phyloP scores from a whole-genome alignment of 1,140 invertebrate genomes.

The Pseudomyrmex cubaensis region DNA sequence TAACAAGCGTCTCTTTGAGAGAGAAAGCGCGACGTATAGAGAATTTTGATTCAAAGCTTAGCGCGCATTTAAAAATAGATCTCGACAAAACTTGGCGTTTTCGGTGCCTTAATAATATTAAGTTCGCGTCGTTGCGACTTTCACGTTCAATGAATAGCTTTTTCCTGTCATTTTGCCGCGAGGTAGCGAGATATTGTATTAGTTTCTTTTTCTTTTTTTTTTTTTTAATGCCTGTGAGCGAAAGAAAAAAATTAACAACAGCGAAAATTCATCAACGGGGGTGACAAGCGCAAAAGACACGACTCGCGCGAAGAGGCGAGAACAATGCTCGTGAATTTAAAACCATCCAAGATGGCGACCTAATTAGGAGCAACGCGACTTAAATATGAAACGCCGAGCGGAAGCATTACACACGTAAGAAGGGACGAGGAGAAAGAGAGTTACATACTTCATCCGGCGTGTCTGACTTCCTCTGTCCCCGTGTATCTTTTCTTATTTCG shows the following conservation, averaged over 20 bases:
- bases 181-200: not conserved
- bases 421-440: conserved; percentile 32
- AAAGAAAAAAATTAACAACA: not conserved
- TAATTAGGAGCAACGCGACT: conserved; percentile 77
- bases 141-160: not conserved
- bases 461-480: conserved; percentile 47
- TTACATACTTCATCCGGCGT: conserved; percentile 33
- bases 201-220: not conserved
- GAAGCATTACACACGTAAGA: conserved; percentile 34
- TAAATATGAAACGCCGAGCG: conserved; percentile 74
- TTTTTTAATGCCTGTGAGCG: not conserved
- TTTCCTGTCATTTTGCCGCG: not conserved
- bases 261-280: conserved; percentile 34
- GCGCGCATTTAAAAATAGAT: too few species aligned
- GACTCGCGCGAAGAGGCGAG: conserved; percentile 46
- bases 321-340: conserved; percentile 73
- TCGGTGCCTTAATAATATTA: not conserved
- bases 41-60: not conserved
- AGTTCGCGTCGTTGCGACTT: not conserved
- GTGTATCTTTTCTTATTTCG: conserved; percentile 39
- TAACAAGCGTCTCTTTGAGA: conserved; percentile 31
- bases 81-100: too few species aligned
- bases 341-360: conserved; percentile 69
- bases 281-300: conserved; percentile 51
- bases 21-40: not conserved